Evolutionary conservation across 2,113 vertebrate species (phyloP), one percentile per base, ranked within the genome.

Genomic region (Sinocyclocheilus anshuiensis): DNA sequence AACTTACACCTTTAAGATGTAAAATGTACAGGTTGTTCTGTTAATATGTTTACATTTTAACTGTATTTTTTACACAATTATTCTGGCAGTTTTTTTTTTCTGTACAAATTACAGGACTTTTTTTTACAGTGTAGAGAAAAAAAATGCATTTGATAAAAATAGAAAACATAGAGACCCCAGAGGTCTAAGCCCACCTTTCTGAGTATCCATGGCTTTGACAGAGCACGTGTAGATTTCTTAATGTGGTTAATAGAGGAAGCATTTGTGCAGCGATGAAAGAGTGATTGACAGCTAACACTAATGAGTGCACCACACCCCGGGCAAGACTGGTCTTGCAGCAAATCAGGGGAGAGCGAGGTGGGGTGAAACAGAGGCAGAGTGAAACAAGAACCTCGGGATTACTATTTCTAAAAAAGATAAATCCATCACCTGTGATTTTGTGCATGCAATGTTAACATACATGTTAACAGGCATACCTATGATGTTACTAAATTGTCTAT

Each of bases 181-280:
- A 86, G 29, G 84, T 83, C 48, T 71, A 86, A 76, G 75, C 83
- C 87, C 87, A 90, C 84, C 88, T 85, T 86, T 77, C 77, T 36
- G 87, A 86, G 84, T 86, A 90, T 83, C 88, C 81, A 80, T 75
- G 80, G 48, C 85, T 84, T 72, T 89, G 90, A 91, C 84, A 39
- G 88, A 87, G 65, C 85, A 77, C 85, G 89, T 89, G 88, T 85
- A 87, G 74, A 89, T 89, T 89, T 90, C 45, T 86, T 91, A 90
- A 89, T 91, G 88, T 86, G 81, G 57, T 77, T 91, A 90, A 92
- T 88, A 89, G 84, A 76, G 80, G 82, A 88, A 85, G 59, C 92
- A 85, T 92, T 92, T 92, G 89, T 88, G 81, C 87, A 89, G 89
- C 86, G 88, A 57, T 88, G 92, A 92, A 87, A 90, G 91, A 92